These are phyloP conservation scores for Drosophila setosimentum DNA, from an alignment of 2,888 invertebrate species.

Conservation along the genomic window DNA sequence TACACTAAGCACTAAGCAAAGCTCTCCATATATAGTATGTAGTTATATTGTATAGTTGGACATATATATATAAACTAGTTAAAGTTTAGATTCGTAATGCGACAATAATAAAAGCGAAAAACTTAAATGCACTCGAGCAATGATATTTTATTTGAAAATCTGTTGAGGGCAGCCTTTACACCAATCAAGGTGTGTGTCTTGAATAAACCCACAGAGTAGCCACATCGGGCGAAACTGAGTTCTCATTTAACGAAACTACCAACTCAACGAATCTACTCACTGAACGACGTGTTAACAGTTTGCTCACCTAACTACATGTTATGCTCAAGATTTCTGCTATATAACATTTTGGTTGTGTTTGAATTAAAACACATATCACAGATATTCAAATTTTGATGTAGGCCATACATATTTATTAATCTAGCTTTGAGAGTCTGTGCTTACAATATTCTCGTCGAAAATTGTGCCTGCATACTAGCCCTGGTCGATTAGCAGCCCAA, in stretches of 20 bases:
- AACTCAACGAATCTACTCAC: background rate
- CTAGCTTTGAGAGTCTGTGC: background rate
- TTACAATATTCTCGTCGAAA: background rate
- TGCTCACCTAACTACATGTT: constrained; percentile 8
- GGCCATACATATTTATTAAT: too few species aligned
- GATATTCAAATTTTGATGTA: too few species aligned
- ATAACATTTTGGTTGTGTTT: background rate
- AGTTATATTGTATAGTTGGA: constrained; percentile 64
- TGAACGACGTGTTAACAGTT: constrained; percentile 4
- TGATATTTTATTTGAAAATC: constrained; percentile 3
- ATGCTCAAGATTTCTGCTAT: background rate
- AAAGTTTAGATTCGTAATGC: constrained; percentile 78
- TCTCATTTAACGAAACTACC: background rate
- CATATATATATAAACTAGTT: constrained; percentile 64
- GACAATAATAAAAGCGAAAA: constrained; percentile 78
- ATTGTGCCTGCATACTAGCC: constrained; percentile 26
- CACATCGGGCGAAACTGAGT: background rate
- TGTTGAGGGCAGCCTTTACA: background rate
- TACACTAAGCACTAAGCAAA: constrained; percentile 52
- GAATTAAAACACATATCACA: background rate
- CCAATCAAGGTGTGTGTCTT: background rate
- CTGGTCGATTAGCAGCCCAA: constrained; percentile 22
- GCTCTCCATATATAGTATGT: constrained; percentile 63
- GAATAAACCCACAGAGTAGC: background rate
- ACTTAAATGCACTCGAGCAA: constrained; percentile 52